Evolutionary conservation across 2,888 invertebrate species (phyloP).

Genomic region (Lasioglossum figueresi): DNA sequence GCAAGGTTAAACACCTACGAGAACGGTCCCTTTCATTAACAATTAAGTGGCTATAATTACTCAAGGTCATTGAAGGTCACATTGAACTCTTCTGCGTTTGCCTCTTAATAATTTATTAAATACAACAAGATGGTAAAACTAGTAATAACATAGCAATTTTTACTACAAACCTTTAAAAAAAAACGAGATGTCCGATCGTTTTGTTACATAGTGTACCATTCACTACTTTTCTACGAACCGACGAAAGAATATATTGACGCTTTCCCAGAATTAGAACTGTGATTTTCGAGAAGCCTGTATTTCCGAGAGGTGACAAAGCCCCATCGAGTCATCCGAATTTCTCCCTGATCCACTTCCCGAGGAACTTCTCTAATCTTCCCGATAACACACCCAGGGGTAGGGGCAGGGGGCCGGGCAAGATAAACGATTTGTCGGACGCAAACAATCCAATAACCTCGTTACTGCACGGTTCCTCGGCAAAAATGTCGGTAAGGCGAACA

Average conservation of each 20-base stretch:
- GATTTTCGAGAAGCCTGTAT: not conserved
- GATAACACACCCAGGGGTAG: not conserved
- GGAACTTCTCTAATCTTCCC: not conserved
- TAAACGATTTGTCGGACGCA: conserved; percentile 21
- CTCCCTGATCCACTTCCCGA: not conserved
- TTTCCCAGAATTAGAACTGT: not conserved
- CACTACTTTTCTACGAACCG: not conserved
- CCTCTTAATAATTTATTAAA: no score
- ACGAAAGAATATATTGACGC: not conserved
- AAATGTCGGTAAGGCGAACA: conserved; percentile 11
- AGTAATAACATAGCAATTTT: not conserved
- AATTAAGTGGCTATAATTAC: no score
- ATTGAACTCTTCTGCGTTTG: no score
- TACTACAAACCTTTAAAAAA: not conserved
- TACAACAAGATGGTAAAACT: not conserved
- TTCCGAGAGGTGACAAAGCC: not conserved
- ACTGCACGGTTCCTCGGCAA: conserved; percentile 6
- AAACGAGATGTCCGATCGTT: not conserved
- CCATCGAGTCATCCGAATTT: not conserved
- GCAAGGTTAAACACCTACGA: no score
- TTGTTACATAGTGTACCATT: not conserved
- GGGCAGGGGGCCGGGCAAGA: not conserved
- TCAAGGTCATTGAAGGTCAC: no score
- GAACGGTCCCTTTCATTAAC: no score
- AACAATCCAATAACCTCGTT: conserved; percentile 40